Percentiles rank a stretch among this genome's conserved stretches.
Conservation (phyloP, 2,888 invertebrate genomes). For the Dicranocentrus wangi region DNA sequence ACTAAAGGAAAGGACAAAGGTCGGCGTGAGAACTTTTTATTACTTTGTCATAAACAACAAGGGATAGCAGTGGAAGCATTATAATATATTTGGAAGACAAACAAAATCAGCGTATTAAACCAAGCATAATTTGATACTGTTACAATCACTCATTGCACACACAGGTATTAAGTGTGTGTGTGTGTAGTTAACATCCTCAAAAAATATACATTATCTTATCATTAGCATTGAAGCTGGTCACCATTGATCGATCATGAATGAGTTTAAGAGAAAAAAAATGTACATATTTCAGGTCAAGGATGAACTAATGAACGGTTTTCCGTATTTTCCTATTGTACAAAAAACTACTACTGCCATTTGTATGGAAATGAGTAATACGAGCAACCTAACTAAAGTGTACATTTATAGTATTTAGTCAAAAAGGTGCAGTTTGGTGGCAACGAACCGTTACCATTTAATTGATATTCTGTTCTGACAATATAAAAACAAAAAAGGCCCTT, state of each 20-base stretch:
- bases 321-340: constrained; percentile 43
- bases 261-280: constrained; percentile 35
- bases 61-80: neutral
- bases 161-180: no score
- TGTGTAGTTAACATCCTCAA: neutral
- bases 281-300: constrained; percentile 63
- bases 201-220: neutral
- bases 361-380: no score
- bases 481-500: neutral
- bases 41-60: no score
- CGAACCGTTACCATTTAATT: constrained; percentile 50
- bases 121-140: neutral
- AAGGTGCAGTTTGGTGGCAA: constrained; percentile 5
- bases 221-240: constrained; percentile 38
- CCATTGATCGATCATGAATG: constrained; percentile 41
- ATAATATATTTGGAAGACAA: constrained; percentile 25
- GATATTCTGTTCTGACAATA: constrained; percentile 17
- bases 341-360: neutral
- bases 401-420: neutral
- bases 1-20: no score
- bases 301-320: constrained; percentile 64
- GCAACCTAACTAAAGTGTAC: neutral
- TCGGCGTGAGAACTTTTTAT: no score
- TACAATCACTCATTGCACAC: no score
- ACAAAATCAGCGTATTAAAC: neutral